Conservation (phyloP, 2,888 invertebrate species). For the Drosophila atripex region DNA sequence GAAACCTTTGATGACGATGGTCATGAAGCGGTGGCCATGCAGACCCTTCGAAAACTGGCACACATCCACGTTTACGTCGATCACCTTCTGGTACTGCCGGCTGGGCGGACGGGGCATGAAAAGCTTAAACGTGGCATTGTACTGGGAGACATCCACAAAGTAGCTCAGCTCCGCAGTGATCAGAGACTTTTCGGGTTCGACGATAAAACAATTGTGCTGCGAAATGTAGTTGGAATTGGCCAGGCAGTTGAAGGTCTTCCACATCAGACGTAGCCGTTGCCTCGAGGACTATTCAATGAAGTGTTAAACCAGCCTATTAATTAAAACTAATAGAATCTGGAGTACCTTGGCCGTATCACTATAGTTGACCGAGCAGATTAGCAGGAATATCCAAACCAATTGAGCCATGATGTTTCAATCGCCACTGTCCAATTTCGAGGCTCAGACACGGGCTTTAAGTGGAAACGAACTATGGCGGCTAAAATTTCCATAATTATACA, state of each 20-base stretch:
- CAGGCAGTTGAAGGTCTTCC: slow-evolving; percentile 39
- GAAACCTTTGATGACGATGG: slow-evolving; percentile 32
- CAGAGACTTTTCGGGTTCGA: slow-evolving; percentile 18
- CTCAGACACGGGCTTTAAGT: slow-evolving; percentile 9
- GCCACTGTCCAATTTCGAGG: slow-evolving; percentile 12
- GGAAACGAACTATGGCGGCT: neutral
- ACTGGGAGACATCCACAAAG: slow-evolving; percentile 5
- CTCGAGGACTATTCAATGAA: neutral
- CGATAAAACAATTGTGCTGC: slow-evolving; percentile 33
- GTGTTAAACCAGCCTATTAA: neutral
- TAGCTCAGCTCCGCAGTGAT: slow-evolving; percentile 32
- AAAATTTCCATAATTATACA: slow-evolving; percentile 13
- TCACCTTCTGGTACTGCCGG: slow-evolving; percentile 19
- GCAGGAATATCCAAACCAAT: slow-evolving; percentile 16
- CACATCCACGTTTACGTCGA: slow-evolving; percentile 41
- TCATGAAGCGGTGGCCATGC: slow-evolving; percentile 28
- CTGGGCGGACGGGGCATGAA: neutral
- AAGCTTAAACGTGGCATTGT: slow-evolving; percentile 29
- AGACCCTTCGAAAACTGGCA: slow-evolving; percentile 37
- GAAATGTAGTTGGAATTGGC: slow-evolving; percentile 22
- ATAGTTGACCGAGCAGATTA: slow-evolving; percentile 8
- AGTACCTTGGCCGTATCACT: slow-evolving; percentile 28
- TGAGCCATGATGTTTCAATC: slow-evolving; percentile 28
- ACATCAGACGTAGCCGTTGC: slow-evolving; percentile 31
- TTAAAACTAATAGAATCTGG: neutral